Evolutionary conservation across 2,113 vertebrate species (phyloP), one percentile per base, ranked within the genome.

Genomic region (Lathamus discolor): DNA sequence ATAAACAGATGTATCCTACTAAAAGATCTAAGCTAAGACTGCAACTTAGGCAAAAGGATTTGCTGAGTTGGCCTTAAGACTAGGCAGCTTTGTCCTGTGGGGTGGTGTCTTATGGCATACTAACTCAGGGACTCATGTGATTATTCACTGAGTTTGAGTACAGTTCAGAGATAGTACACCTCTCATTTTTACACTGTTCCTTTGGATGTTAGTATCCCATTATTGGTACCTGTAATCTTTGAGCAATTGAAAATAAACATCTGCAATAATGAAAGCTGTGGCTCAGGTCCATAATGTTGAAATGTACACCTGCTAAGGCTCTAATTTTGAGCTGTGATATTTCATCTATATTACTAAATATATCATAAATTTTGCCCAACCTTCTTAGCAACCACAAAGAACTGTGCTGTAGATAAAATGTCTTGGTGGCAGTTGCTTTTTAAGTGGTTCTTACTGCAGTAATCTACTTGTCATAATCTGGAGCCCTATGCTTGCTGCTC

Each of bases 401-500:
- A n/a, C 46, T 44, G 6, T 62, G 46, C 63, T 73, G 19, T 24
- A 44, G 43, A 57, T 73, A 77, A 93, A 61, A 82, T 35, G 13
- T 44, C 54, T 55, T 76, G 79, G n/a, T 75, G 70, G 59, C 9
- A 22, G 28, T 82, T 62, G 41, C 49, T 78, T 89, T 86, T 89
- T 57, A 84, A 59, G 51, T 82, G 69, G 44, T 74, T 86, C 70
- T 92, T 79, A 70, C 11, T 77, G 69, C 39, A 69, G 52, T 59
- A 85, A 69, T 75, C 76, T 75, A 4, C 51, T 94, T 73, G 31
- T 46, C 44, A 33, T 55, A 81, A 69, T 44, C 80, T 76, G 27
- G 76, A 94, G 66, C 20, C 52, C 63, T 78, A 48, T 82, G 46
- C 27, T 68, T 91, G 61, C 69, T 91, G 77, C 73, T 85, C 61